Evolutionary conservation across 53 echinoderm and acorn worm species (phyloP).

Genomic region (Temnopleurus reevesii): DNA sequence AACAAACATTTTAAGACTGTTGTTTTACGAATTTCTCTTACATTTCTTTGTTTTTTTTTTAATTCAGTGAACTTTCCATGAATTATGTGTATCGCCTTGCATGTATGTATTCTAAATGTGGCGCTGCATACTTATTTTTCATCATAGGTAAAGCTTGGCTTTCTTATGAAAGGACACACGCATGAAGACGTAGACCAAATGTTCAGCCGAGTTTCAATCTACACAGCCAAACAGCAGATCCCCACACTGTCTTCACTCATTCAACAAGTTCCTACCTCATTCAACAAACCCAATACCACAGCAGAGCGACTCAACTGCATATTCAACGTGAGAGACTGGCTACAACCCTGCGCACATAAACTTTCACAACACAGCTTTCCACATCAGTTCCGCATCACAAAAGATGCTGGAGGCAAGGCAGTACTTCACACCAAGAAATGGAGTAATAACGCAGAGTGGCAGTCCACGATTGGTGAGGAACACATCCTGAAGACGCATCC

Average conservation of each 20-base stretch:
- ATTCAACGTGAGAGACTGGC: not conserved
- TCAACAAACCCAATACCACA: not conserved
- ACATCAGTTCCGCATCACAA: slow-evolving; percentile 6
- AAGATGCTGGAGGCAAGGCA: not conserved
- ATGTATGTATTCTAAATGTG: too few relatives aligned
- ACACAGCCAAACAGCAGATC: not conserved
- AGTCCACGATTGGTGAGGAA: not conserved
- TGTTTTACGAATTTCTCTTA: too few relatives aligned
- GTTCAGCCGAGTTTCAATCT: not conserved
- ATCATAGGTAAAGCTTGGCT: not conserved
- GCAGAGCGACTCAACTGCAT: slow-evolving; percentile 9
- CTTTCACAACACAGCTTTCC: slow-evolving; percentile 11
- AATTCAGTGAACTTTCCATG: too few relatives aligned
- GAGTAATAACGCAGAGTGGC: not conserved
- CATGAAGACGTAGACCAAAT: slow-evolving; percentile 10
- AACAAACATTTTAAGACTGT: too few relatives aligned
- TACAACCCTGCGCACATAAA: not conserved
- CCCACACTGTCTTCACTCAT: not conserved
- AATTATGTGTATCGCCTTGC: too few relatives aligned
- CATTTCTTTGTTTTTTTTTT: too few relatives aligned
- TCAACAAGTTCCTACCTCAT: not conserved
- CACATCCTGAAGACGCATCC: not conserved
- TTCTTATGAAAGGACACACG: slow-evolving; percentile 12
- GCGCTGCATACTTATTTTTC: not conserved
- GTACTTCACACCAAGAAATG: slow-evolving; percentile 13